Base-by-base conservation (phyloP, 2,113 vertebrate species). In the Brachyhypopomus occidentalis region DNA sequence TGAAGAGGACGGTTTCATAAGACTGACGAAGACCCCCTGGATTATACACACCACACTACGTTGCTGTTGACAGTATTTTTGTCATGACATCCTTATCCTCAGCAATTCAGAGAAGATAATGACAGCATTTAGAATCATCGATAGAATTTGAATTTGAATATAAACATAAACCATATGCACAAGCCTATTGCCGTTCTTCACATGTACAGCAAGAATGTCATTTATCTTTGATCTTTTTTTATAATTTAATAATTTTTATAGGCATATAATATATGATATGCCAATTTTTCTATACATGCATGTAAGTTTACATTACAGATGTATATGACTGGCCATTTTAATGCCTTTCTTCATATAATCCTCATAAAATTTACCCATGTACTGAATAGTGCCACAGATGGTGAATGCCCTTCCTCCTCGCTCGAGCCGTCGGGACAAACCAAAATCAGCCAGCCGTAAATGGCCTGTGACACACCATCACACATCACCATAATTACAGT, bases 301-400 rank as follows among this genome's bases (percentile, higher is more conserved):
- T 30, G 12, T 25, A 64, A 8, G 27, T 58, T 59, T 52, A 36
- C 5, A 73, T 69, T 38, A 56, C 36, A 72, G 5, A 16, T 12
- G 60, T 2, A 16, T 23, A 45, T 55, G 34, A 70, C 23, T 27
- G 27, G 64, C 25, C 22, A 3, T 5, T 72, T 55, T 36, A 45
- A 34, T 75, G 59, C 52, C 69, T 79, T 67, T 52, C 56, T 48
- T 25, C 52, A 23, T 34, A 30, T 3, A 22, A 45, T 62, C n/a
- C n/a, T 67, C 30, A 52, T 48, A 62, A n/a, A 63, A 72, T 91
- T 95, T 91, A 98, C 97, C 97, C 96, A 98, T 99, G 83, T 98
- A 99, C 20, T 98, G 97, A 83, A 99, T 95, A 70, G 96, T 98
- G 73, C 96, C 97, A 52, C 97, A 99, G 80, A 98, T 97, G 7